Evolutionary conservation across 2,888 invertebrate species (phyloP).

Genomic region (Ecliptopera silaceata): DNA sequence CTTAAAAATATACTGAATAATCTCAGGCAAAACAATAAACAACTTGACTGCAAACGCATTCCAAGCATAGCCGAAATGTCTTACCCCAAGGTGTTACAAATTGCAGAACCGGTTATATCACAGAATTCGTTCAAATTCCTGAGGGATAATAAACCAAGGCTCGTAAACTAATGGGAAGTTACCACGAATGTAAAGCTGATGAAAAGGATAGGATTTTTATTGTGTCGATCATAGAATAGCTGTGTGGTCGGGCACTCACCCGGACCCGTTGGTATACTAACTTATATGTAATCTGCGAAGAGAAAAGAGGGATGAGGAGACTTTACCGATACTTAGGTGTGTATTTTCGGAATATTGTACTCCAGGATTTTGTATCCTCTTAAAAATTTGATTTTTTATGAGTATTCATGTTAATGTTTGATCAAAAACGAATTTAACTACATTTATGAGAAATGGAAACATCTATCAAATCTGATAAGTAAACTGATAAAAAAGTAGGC

Average conservation of each 20-base stretch:
- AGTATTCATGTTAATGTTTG: background rate
- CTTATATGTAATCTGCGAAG: slow-evolving; percentile 16
- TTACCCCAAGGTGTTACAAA: slow-evolving; percentile 34
- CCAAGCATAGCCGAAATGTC: slow-evolving; percentile 28
- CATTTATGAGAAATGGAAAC: background rate
- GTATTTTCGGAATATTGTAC: slow-evolving; percentile 41
- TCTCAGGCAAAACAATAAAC: slow-evolving; percentile 19
- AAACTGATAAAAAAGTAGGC: slow-evolving; percentile 20
- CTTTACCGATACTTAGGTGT: slow-evolving; percentile 37
- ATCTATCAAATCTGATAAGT: slow-evolving; percentile 15
- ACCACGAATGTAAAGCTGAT: slow-evolving; percentile 47
- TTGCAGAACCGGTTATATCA: slow-evolving; percentile 34
- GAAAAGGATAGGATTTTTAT: slow-evolving; percentile 53
- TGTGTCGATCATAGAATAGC: slow-evolving; percentile 43
- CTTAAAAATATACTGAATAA: background rate
- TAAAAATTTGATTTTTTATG: slow-evolving; percentile 1
- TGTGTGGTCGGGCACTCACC: slow-evolving; percentile 59
- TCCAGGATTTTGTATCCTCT: slow-evolving; percentile 25
- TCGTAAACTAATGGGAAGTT: slow-evolving; percentile 36
- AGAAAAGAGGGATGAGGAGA: slow-evolving; percentile 33
- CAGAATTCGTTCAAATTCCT: slow-evolving; percentile 33
- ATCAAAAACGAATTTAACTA: background rate
- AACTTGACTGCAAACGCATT: slow-evolving; percentile 30
- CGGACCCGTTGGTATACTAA: slow-evolving; percentile 32
- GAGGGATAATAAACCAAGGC: slow-evolving; percentile 23